Base-by-base conservation (phyloP, 2,113 vertebrate species). In the Corythaixoides concolor region DNA sequence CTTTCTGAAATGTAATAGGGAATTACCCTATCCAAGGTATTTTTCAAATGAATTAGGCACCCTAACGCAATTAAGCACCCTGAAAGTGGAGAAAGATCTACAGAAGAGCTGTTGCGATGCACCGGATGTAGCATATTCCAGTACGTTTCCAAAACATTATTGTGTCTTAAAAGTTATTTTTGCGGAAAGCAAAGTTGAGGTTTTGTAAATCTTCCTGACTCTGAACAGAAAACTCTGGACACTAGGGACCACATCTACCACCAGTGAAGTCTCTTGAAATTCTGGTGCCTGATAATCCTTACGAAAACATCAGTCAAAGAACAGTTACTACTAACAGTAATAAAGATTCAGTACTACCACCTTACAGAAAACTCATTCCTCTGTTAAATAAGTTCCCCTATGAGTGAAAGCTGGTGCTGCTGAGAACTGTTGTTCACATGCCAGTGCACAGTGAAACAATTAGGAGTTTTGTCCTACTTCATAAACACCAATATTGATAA, bases 401-500 rank as follows among this genome's bases (percentile, higher is more conserved):
- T 6, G 56, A 56, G 45, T 2, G 35, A 55, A 39, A 89, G 45
- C 15, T 28, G 78, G 27, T 59, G 90, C 68, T 83, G 70, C 90
- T 37, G 75, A 85, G 93, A 73, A 19, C 58, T 11, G 28, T 8
- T 23, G 76, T 10, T 83, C 91, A 53, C 52, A 1, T 12, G 60
- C 43, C 91, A 86, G 52, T 3, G 49, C 32, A 5, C 81, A 56
- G 33, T 8, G 67, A 69, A 93, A 85, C 90, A 93, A 95, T 94
- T 58, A 89, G 58, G 77, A 79, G 89, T 14, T 53, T 22, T 74
- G 70, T 43, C 69, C 59, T 37, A 73, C 85, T 76, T 83, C 85
- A 93, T 86, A 95, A 96, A 95, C 62, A 86, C 82, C 89, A 62
- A 87, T 94, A 94, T 85, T 89, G 95, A 95, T 95, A 35, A 96